Evolutionary conservation across 2,888 invertebrate genomes (phyloP).

Genomic region (Lasioglossum figueresi): DNA sequence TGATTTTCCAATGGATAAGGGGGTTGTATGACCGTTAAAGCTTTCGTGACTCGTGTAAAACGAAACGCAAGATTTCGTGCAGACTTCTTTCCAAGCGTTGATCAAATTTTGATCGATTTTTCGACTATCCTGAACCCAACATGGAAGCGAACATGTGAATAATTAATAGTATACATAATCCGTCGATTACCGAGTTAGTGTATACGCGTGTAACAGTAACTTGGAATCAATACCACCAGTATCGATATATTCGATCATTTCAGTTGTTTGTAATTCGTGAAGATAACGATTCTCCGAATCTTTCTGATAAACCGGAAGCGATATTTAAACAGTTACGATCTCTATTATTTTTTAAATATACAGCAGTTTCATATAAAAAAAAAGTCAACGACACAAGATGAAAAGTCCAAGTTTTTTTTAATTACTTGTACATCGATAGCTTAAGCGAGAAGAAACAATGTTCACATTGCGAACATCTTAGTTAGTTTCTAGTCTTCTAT

Average conservation of each 20-base stretch:
- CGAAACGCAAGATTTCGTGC: slow-evolving; percentile 45
- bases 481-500: not conserved
- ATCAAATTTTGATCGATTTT: slow-evolving; percentile 35
- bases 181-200: not conserved
- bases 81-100: slow-evolving; percentile 8
- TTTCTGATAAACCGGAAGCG: not conserved
- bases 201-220: not conserved
- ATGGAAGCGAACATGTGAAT: not conserved
- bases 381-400: not conserved
- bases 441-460: not conserved
- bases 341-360: not conserved
- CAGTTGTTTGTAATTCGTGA: not conserved
- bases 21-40: slow-evolving; percentile 51
- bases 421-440: no score
- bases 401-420: not conserved
- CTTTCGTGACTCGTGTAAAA: slow-evolving; percentile 46
- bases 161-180: slow-evolving; percentile 1
- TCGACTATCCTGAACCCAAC: not conserved
- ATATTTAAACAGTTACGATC: not conserved
- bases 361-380: not conserved
- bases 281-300: not conserved
- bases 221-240: not conserved
- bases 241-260: not conserved
- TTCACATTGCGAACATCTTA: no score
- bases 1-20: slow-evolving; percentile 40